phyloP scores from a whole-genome alignment of 1,140 invertebrate species.

The Gonioctena quinquepunctata region DNA sequence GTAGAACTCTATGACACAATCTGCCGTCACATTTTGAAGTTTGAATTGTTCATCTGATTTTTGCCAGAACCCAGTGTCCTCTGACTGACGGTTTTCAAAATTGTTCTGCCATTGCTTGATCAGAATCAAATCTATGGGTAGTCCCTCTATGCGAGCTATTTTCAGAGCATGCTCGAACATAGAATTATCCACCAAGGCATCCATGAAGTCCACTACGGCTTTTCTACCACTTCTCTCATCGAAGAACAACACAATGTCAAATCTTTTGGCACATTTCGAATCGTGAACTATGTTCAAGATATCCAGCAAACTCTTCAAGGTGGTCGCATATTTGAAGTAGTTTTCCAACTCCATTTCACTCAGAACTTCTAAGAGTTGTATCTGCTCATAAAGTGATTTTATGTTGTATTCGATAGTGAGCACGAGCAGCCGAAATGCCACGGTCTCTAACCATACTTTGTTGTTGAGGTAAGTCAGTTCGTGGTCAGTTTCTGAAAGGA shows the following conservation, averaged over 20 bases:
- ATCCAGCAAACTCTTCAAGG: constrained; percentile 59
- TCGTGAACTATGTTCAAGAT: constrained; percentile 58
- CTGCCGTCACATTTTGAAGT: constrained; percentile 59
- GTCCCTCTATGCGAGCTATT: constrained; percentile 59
- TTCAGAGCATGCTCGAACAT: constrained; percentile 62
- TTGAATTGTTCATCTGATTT: constrained; percentile 63
- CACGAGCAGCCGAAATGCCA: constrained; percentile 60
- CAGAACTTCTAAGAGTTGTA: constrained; percentile 34
- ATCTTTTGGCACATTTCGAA: constrained; percentile 51
- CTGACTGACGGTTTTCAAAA: constrained; percentile 46
- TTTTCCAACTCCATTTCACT: constrained; percentile 35
- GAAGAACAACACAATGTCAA: constrained; percentile 49
- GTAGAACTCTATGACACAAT: constrained; percentile 62
- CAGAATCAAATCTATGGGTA: constrained; percentile 59
- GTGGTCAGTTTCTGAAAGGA: constrained; percentile 44
- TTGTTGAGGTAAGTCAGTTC: constrained; percentile 48
- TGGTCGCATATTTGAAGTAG: constrained; percentile 61
- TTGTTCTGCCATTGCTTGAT: constrained; percentile 59
- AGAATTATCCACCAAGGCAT: constrained; percentile 57
- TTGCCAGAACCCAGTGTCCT: constrained; percentile 58
- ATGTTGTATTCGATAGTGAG: constrained; percentile 60
- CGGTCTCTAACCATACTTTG: constrained; percentile 61
- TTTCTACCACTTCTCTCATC: constrained; percentile 43
- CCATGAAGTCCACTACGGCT: constrained; percentile 59
- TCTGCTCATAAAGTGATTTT: constrained; percentile 61